phyloP scores from a whole-genome alignment of 2,797 vertebrate species.

The Sebastes jordani region DNA sequence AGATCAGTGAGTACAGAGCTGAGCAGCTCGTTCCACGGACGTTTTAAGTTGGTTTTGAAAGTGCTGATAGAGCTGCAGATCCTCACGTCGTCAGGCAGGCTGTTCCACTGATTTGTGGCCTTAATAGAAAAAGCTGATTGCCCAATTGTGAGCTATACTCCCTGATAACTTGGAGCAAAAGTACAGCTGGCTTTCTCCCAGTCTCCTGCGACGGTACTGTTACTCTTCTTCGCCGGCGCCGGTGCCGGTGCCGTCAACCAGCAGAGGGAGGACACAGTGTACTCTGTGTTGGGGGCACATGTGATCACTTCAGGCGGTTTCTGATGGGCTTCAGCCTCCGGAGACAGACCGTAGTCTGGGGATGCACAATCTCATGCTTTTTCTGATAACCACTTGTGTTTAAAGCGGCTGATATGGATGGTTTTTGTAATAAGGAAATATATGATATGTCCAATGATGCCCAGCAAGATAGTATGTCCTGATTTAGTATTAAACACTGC shows the following conservation, averaged over 20 bases:
- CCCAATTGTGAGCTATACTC: background rate
- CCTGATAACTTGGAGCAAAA: conserved; percentile 33
- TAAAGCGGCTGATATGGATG: background rate
- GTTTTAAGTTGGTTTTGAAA: too few species aligned
- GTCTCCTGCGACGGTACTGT: background rate
- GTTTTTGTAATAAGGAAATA: background rate
- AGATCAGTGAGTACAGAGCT: too few species aligned
- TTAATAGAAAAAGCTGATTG: too few species aligned
- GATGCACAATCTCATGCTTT: background rate
- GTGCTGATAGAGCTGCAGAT: too few species aligned
- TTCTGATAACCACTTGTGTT: rapidly evolving
- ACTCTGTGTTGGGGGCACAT: conserved; percentile 38
- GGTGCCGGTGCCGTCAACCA: background rate
- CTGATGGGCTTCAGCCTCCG: background rate
- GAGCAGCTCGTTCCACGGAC: too few species aligned
- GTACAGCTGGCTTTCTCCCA: conserved; percentile 7
- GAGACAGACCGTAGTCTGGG: background rate
- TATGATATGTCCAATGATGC: background rate
- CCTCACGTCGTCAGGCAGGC: too few species aligned
- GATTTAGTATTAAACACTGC: background rate
- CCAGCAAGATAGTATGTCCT: background rate
- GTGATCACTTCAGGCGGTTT: conserved; percentile 30
- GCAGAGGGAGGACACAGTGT: conserved; percentile 52
- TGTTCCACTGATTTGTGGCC: too few species aligned
- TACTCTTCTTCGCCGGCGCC: background rate